These are phyloP conservation scores for Acrossocheilus wenchowensis DNA, from an alignment of 2,797 vertebrate species.

Conservation along the genomic window DNA sequence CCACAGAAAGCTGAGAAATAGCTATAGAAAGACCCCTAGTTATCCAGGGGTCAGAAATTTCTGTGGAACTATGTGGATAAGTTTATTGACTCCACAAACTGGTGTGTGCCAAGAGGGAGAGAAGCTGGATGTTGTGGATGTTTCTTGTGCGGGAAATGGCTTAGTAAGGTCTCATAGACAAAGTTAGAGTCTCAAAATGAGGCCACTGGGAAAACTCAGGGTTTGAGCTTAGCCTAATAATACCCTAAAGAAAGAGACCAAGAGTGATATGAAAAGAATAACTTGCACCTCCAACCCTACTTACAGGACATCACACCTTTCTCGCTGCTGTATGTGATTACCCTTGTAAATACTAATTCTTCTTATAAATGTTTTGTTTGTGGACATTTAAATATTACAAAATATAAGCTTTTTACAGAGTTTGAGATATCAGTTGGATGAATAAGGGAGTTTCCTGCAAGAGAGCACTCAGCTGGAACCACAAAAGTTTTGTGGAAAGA, in stretches of 20 bases:
- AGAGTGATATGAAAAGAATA: slow-evolving; percentile 22
- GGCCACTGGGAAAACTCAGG: slow-evolving; percentile 31
- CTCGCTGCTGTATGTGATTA: background rate
- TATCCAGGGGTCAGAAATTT: slow-evolving; percentile 50
- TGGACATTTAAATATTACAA: background rate
- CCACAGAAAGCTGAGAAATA: slow-evolving; percentile 45
- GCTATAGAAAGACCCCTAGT: slow-evolving; percentile 50
- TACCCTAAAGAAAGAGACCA: slow-evolving; percentile 34
- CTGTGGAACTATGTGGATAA: slow-evolving; percentile 54
- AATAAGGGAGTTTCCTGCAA: background rate
- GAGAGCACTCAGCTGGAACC: slow-evolving; percentile 35
- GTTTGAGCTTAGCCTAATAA: slow-evolving; percentile 29
- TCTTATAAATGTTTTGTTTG: background rate
- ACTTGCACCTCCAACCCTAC: background rate
- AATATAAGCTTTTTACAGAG: background rate
- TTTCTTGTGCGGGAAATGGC: slow-evolving; percentile 35
- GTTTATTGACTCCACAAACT: slow-evolving; percentile 37
- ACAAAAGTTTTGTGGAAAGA: slow-evolving; percentile 46
- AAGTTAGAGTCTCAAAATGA: slow-evolving; percentile 50
- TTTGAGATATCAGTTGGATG: background rate
- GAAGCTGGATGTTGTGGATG: slow-evolving; percentile 34
- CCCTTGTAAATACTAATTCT: background rate
- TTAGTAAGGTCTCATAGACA: slow-evolving; percentile 43
- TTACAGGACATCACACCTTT: background rate
- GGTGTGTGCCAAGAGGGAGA: background rate